Evolutionary conservation across 2,797 vertebrate species (phyloP).

Genomic region (Neosilurus mollespiculum): DNA sequence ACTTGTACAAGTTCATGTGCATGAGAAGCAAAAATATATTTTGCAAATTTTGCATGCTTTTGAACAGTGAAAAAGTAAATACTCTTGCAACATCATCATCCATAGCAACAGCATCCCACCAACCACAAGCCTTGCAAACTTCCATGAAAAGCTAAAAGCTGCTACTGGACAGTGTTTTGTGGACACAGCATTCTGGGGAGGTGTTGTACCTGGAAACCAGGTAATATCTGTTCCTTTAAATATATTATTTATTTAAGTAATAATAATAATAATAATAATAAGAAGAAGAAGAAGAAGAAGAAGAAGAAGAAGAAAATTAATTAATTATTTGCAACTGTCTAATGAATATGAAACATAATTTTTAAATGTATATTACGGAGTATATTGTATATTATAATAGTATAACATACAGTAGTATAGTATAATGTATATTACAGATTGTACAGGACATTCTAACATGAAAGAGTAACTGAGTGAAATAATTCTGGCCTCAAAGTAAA

Average conservation of each 20-base stretch:
- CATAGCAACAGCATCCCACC: slow-evolving; percentile 79
- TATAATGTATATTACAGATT: neutral
- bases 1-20: too few species aligned
- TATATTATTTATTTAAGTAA: neutral
- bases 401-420: too few species aligned
- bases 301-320: too few species aligned
- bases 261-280: too few species aligned
- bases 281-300: too few species aligned
- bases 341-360: neutral
- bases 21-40: too few species aligned
- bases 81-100: neutral
- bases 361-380: neutral
- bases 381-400: too few species aligned
- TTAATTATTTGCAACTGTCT: neutral
- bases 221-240: slow-evolving; percentile 54
- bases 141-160: slow-evolving; percentile 69
- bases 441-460: neutral
- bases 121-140: slow-evolving; percentile 75
- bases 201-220: slow-evolving; percentile 80
- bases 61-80: neutral
- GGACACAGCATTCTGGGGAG: slow-evolving; percentile 83
- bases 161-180: slow-evolving; percentile 78
- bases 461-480: neutral
- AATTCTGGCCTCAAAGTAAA: neutral
- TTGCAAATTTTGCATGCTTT: too few species aligned